These are phyloP conservation scores for Ornithoptera alexandrae DNA, from an alignment of 2,888 invertebrate genomes.

Conservation along the genomic window DNA sequence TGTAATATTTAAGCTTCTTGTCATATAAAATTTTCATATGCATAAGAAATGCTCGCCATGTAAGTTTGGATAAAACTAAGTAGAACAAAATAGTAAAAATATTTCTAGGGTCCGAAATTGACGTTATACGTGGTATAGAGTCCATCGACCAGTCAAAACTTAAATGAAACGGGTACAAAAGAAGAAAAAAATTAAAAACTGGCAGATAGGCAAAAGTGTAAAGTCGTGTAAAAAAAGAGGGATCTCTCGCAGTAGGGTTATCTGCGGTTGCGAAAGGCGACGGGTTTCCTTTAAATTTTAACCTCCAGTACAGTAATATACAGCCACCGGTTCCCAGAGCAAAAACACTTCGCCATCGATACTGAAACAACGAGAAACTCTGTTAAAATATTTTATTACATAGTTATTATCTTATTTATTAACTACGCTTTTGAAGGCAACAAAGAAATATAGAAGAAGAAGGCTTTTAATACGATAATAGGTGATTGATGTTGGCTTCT, in stretches of 20 bases:
- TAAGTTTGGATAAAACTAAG: conserved; percentile 69
- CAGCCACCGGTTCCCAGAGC: conserved; percentile 84
- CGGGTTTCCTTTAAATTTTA: conserved; percentile 86
- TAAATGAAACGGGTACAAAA: conserved; percentile 91
- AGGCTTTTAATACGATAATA: neutral
- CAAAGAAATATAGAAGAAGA: neutral
- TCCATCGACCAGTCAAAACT: conserved; percentile 99
- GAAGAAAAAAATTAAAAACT: conserved; percentile 91
- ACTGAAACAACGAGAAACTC: conserved; percentile 77
- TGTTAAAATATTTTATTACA: neutral
- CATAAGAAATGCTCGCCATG: conserved; percentile 59
- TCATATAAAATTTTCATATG: conserved; percentile 65
- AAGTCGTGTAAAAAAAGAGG: conserved; percentile 88
- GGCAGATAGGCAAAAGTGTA: conserved; percentile 96
- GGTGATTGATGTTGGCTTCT: too few relatives aligned
- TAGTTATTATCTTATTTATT: neutral
- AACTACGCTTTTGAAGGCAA: too few relatives aligned
- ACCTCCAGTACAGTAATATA: conserved; percentile 86
- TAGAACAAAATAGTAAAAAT: conserved; percentile 88
- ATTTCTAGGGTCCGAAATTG: conserved; percentile 89
- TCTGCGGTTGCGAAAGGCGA: conserved; percentile 95
- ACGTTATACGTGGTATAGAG: conserved; percentile 91
- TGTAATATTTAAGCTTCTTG: conserved; percentile 64
- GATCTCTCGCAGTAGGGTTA: conserved; percentile 96
- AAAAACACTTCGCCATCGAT: conserved; percentile 85